These are phyloP conservation scores for Octodon degus DNA, from an alignment of 2,113 vertebrate species.

Conservation along the genomic window DNA sequence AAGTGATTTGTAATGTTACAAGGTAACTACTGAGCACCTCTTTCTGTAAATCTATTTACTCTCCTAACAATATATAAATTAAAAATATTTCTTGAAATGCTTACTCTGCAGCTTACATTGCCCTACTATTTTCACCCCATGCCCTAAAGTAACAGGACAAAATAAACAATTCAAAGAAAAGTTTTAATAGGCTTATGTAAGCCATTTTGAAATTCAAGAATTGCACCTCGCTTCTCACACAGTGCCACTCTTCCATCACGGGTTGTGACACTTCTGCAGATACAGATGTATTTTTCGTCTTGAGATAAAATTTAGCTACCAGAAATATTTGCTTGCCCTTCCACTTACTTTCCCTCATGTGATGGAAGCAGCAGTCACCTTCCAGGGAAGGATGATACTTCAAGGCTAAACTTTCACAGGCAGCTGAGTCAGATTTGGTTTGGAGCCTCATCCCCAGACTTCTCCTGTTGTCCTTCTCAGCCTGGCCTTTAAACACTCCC, in stretches of 20 bases:
- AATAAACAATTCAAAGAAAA: not conserved
- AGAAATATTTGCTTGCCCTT: not conserved
- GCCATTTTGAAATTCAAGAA: not conserved
- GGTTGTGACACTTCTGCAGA: not conserved
- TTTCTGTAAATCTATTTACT: slow-evolving; percentile 1
- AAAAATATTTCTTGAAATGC: not conserved
- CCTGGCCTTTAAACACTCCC: not conserved
- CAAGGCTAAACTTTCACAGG: not conserved
- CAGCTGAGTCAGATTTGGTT: not conserved
- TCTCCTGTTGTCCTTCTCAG: not conserved
- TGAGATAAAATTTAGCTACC: not conserved
- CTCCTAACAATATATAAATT: not conserved
- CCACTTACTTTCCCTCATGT: not conserved
- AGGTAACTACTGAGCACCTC: not conserved
- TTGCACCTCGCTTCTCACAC: rapidly evolving
- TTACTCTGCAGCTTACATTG: not conserved
- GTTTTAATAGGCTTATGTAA: slow-evolving; percentile 21
- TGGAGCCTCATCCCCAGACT: not conserved
- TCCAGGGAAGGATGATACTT: not conserved
- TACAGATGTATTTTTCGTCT: not conserved
- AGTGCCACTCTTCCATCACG: not conserved
- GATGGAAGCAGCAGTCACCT: not conserved
- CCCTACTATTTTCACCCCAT: not conserved
- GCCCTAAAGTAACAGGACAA: not conserved
- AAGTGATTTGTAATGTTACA: not conserved